phyloP scores from a whole-genome alignment of 1,140 invertebrate genomes.

The Parasteatoda tepidariorum region DNA sequence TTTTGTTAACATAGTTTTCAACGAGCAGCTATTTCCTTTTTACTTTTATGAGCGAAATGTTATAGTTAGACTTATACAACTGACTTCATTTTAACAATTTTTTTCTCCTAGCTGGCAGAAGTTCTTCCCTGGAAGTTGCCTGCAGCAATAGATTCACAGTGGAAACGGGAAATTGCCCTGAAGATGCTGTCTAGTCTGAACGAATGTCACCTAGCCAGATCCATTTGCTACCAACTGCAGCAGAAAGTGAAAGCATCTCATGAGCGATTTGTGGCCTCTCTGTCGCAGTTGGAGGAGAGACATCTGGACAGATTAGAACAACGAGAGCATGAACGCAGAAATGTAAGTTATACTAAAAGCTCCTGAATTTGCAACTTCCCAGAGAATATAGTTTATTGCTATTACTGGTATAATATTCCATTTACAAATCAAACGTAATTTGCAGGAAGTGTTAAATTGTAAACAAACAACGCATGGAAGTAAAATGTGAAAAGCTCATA shows the following conservation, averaged over 20 bases:
- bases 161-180: conserved; percentile 79
- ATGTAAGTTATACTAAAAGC: conserved; percentile 4
- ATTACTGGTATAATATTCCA: too few relatives aligned
- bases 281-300: conserved; percentile 75
- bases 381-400: too few relatives aligned
- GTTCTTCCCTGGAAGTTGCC: conserved; percentile 64
- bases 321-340: conserved; percentile 80
- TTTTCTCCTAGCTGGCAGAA: conserved; percentile 16
- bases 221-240: conserved; percentile 79
- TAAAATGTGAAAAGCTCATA: too few relatives aligned
- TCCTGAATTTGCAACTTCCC: too few relatives aligned
- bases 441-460: not conserved
- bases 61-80: too few relatives aligned
- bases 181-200: conserved; percentile 81
- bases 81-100: too few relatives aligned
- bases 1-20: too few relatives aligned
- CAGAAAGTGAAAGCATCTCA: conserved; percentile 76
- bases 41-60: too few relatives aligned
- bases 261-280: conserved; percentile 76
- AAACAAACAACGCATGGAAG: too few relatives aligned
- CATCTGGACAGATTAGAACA: conserved; percentile 80
- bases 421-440: too few relatives aligned
- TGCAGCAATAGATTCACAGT: conserved; percentile 75
- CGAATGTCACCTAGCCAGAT: conserved; percentile 78
- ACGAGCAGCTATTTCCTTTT: too few relatives aligned